Evolutionary conservation across 2,113 vertebrate genomes (phyloP), one percentile per base, ranked within the genome.

Genomic region (Jacana jacana): DNA sequence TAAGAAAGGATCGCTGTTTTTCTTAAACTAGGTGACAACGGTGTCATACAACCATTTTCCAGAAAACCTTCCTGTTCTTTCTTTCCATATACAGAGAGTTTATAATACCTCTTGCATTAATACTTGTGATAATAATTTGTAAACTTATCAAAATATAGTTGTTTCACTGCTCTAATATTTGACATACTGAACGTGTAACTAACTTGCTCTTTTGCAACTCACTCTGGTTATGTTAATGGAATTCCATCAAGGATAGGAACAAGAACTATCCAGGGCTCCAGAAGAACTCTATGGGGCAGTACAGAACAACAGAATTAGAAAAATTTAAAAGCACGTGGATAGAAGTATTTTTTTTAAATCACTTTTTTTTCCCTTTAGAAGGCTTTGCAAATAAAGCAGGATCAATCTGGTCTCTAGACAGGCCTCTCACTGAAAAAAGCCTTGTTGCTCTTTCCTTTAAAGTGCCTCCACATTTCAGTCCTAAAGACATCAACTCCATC

Each of bases 391-490:
- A 98, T 17, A 99, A 95, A 5, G 97, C 93, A 1, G 98, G 98
- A 91, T 99, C 97, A 0, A 99, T 98, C 95, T 98, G 98, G 12
- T 98, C 98, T 60, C 83, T 96, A 0, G 87, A 77, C 42, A 99
- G 96, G 25, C 98, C 99, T 90, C 97, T 96, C 93, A 99, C 91
- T 2, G 99, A 98, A 93, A 99, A 99, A 44, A 99, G 99, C 2
- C 99, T 97, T 0, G 97, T 92, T 0, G 99, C 99, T 1, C 99
- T 98, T 92, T 99, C 99, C 35, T 97, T 97, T 42, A 99, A 96
- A 1, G 99, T 99, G 8, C 99, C 99, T 23, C 99, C 99, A 6
- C 99, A 99, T 92, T 99, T 99, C 91, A 99, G 88, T 33, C 99
- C 99, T 9, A 98, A 96, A 22, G 92, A 88, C 97, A 95, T 95